Evolutionary conservation across 2,113 vertebrate species (phyloP).

Genomic region (Ovis aries): ARS-UI_Ramb_v3.0 NC_056055.1:188902501-188903000

Average conservation of each 20-base stretch:
- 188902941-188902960: background rate
- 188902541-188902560: background rate
- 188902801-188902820: background rate
- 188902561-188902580: background rate
- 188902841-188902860: background rate
- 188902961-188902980: background rate
- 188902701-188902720: background rate
- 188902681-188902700: background rate
- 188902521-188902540: background rate
- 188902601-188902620: background rate
- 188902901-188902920: background rate
- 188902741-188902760: background rate
- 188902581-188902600: background rate
- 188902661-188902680: background rate
- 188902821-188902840: background rate
- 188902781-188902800: accelerated
- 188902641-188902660: background rate
- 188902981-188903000: background rate
- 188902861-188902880: background rate
- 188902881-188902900: background rate
- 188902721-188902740: background rate
- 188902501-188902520: background rate
- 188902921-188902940: background rate
- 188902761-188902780: background rate
- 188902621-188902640: background rate